Evolutionary conservation across 2,797 vertebrate species (phyloP), one percentile per base, ranked within the genome.

Genomic region (Phrynocephalus vlangalii): DNA sequence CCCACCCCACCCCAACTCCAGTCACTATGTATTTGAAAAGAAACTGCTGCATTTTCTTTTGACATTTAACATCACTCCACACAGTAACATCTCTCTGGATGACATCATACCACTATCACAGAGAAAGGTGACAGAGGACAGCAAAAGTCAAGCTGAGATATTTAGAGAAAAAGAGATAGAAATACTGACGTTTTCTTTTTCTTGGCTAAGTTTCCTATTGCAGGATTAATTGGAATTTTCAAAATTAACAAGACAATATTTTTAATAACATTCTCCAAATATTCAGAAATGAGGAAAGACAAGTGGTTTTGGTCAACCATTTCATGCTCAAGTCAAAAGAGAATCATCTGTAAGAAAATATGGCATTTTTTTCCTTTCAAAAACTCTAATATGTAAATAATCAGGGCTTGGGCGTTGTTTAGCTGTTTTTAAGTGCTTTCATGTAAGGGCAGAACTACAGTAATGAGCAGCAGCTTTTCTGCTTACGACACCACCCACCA

Each of bases 21-120:
- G 94, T 93, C 90, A 87, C 75, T 68, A 79, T 79, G 90, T 94
- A 92, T 75, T 87, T 90, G 85, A 79, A 93, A 91, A 93, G 76
- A 95, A 91, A 91, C 90, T 73, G 90, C 91, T 91, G 89, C 91
- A 38, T 95, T 95, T 95, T 92, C 93, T 94, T 96, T 88, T 94
- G 94, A 96, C 94, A 94, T 94, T 95, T 95, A 93, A 87, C 91
- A 93, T 93, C 77, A 87, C 91, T 91, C 93, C 83, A 91, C 63
- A 86, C 78, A 91, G 84, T 90, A 93, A 89, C 81, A 79, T 86
- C 60, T 92, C 95, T 88, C 91, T 91, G 82, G 85, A 85, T 91
- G 92, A 93, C 93, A 95, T 89, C 70, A 81, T 94, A 88, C 91
- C 93, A 94, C 72, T 30, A 93, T 88, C 90, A 92, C 92, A 94